Base-by-base conservation (phyloP, 2,888 invertebrate species). In the Fragum whitleyi region DNA sequence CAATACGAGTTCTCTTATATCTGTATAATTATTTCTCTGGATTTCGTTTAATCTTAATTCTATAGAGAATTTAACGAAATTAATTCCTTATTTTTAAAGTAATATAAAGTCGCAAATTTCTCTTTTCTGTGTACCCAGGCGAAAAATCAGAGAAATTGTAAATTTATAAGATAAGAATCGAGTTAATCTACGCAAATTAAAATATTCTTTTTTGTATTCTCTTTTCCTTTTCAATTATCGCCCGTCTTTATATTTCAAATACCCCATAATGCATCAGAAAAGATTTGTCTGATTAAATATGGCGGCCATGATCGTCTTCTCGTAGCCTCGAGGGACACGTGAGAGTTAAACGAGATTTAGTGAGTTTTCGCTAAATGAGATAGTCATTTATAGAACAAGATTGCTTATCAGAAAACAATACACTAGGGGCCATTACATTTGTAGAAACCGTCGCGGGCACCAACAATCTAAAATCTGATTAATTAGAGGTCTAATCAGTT, bases 111-210 rank as follows among this genome's bases (percentile, higher is more conserved):
- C 32, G 59, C 42, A 72, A 74, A 65, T 74, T 47, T 62, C 74
- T 51, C 39, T 21, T 21, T 16, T 39, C 6, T 26, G 73, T 53
- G 74, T 65, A 74, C 23, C 36, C 65, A 55, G 67, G 74, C 74
- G 74, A 74, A 74, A 67, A 74, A 65, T 74, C 59, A 69, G 53
- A 51, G 62, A 51, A 76, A 68, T 69, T 65, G 69, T 76, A 62
- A 71, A 79, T 26, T 74, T 53, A 28, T 55, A 72, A 78, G 53
- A 69, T 68, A 70, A 75, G 78, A 75, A 73, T 73, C 74, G 42
- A 67, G 76, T 68, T 82, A 82, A 79, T 82, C 73, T 82, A 72
- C 57, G 65, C 72, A 79, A 83, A 83, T 79, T 77, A 71, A 74
- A 83, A 77, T 74, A 77, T 55, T 61, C 28, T 32, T 62, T 39